phyloP scores from a whole-genome alignment of 2,113 vertebrate species.

The Ptyas mucosa region DNA sequence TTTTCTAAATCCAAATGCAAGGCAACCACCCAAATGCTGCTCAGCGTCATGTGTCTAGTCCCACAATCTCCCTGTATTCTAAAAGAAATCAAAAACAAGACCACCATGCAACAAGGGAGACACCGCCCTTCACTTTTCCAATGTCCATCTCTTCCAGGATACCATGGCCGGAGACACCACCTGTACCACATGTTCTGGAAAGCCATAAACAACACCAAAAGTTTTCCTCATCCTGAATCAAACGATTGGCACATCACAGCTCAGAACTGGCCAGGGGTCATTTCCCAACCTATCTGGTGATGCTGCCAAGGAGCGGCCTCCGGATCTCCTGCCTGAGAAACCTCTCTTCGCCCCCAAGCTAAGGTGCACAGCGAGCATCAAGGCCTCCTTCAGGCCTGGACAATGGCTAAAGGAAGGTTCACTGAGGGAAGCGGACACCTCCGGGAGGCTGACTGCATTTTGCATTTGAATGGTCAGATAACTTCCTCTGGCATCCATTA shows the following conservation, averaged over 20 bases:
- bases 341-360: neutral
- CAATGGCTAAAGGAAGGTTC: neutral
- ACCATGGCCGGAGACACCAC: no score
- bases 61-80: no score
- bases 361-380: no score
- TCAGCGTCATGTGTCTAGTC: neutral
- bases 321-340: neutral
- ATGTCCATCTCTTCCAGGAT: neutral
- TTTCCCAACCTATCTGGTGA: neutral
- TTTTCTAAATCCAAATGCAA: neutral
- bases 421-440: no score
- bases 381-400: neutral
- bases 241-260: rapidly evolving
- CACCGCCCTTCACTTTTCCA: neutral
- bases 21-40: neutral
- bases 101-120: rapidly evolving
- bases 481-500: no score
- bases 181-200: neutral
- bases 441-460: neutral
- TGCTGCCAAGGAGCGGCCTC: neutral
- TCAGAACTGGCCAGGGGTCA: neutral
- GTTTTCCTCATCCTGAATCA: neutral
- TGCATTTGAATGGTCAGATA: neutral
- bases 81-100: no score
- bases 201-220: rapidly evolving